These are phyloP conservation scores for Apistogramma diplotaenia DNA, from an alignment of 2,113 vertebrate genomes.

Conservation along the genomic window DNA sequence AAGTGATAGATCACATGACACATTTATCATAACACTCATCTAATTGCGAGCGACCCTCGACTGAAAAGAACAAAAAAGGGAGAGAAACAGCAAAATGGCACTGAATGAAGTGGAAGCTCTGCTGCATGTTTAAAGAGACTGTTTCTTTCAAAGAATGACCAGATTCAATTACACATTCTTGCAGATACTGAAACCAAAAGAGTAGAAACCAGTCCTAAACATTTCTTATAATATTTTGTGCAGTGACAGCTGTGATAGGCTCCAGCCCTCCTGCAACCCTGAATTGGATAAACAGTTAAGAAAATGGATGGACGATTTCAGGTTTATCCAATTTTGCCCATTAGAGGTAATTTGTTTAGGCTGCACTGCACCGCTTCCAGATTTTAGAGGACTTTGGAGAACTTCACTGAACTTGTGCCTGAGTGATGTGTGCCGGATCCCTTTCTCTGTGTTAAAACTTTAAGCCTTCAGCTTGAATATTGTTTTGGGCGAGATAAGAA, in stretches of 20 bases:
- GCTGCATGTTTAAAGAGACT: not conserved
- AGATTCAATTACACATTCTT: not conserved
- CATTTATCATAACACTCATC: constrained; percentile 29
- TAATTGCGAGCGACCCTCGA: constrained; percentile 40
- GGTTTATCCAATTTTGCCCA: not conserved
- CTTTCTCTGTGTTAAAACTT: not conserved
- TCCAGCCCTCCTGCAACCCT: not conserved
- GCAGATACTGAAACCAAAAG: not conserved
- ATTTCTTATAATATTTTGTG: not conserved
- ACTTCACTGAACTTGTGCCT: not conserved
- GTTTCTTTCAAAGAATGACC: not conserved
- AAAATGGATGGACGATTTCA: not conserved
- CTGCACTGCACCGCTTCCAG: not conserved
- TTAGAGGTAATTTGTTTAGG: too few species aligned
- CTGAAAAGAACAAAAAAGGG: not conserved
- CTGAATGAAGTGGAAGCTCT: not conserved
- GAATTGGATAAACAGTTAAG: not conserved
- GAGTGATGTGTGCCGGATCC: not conserved
- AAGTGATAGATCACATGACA: constrained; percentile 31
- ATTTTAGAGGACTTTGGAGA: not conserved
- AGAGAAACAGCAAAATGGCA: not conserved
- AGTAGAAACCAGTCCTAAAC: not conserved
- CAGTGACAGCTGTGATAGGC: not conserved
- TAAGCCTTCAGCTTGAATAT: not conserved
- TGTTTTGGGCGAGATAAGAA: not conserved